phyloP scores from a whole-genome alignment of 2,797 vertebrate genomes.

The Erpetoichthys calabaricus region DNA sequence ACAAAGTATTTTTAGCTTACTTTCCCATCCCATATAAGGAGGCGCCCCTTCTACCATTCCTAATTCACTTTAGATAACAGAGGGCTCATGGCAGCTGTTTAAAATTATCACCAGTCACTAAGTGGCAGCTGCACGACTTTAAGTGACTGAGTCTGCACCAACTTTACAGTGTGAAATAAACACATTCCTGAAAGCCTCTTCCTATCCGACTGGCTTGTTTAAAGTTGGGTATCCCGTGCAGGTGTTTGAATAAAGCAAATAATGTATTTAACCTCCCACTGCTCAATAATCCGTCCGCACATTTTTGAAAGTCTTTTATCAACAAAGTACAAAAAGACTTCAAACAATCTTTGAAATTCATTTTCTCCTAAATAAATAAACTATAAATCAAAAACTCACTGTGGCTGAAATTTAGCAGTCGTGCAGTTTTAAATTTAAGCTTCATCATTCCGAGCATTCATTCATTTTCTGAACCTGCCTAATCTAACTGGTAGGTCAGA shows the following conservation, averaged over 20 bases:
- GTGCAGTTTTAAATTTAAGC: no score
- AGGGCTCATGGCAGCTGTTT: not conserved
- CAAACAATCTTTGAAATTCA: not conserved
- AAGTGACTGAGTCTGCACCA: not conserved
- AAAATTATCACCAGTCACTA: not conserved
- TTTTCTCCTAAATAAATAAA: no score
- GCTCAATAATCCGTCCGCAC: not conserved
- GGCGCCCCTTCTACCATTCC: constrained; percentile 30
- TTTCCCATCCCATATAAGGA: constrained; percentile 33
- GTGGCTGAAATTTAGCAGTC: no score
- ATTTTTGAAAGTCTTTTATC: not conserved
- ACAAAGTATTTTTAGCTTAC: constrained; percentile 41
- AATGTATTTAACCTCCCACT: not conserved
- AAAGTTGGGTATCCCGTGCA: not conserved
- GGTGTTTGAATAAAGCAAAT: not conserved
- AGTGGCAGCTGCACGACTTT: not conserved
- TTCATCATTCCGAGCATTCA: no score
- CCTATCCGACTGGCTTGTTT: not conserved
- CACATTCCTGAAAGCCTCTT: no score
- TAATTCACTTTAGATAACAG: constrained; percentile 30
- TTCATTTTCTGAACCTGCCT: no score
- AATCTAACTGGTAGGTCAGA: no score
- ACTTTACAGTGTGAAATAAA: not conserved
- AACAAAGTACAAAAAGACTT: not conserved
- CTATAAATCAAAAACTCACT: no score